Conservation (phyloP, 2,888 invertebrate genomes). For the Cacoxenus indagator region DNA sequence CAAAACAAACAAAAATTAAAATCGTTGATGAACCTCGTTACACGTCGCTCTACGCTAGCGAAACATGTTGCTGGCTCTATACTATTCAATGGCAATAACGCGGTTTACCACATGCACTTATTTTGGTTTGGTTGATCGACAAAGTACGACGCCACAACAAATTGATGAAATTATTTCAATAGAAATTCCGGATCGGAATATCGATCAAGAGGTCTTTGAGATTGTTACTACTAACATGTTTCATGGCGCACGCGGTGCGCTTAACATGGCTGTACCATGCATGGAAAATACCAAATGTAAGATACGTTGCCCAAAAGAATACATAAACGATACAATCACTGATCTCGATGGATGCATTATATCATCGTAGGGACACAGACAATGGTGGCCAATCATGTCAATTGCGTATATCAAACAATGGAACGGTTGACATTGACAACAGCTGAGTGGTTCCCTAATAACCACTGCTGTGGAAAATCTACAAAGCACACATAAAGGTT, state of each 20-base stretch:
- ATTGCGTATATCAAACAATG: not conserved
- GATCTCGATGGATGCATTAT: conserved; percentile 55
- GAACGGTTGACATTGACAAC: not conserved
- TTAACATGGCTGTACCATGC: conserved; percentile 40
- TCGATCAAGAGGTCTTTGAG: conserved; percentile 2
- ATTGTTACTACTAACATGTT: conserved; percentile 42
- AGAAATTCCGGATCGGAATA: conserved; percentile 19
- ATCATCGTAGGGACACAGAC: conserved; percentile 43
- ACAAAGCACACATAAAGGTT: conserved; percentile 60
- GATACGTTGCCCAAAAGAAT: conserved; percentile 43
- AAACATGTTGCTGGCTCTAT: conserved; percentile 5
- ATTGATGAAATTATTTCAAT: conserved; percentile 21
- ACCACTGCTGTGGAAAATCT: conserved; percentile 48
- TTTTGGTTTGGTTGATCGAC: conserved; percentile 20
- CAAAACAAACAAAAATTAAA: too few species aligned
- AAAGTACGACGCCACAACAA: conserved; percentile 19
- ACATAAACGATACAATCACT: conserved; percentile 44
- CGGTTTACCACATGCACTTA: conserved; percentile 22
- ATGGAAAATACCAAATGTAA: conserved; percentile 63
- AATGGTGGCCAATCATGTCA: conserved; percentile 38
- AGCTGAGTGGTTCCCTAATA: conserved; percentile 43
- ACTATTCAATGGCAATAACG: conserved; percentile 24
- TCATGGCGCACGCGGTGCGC: conserved; percentile 48
- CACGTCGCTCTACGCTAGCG: too few species aligned
- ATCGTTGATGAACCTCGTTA: too few species aligned